Conservation (phyloP, 2,113 vertebrate species). For the Brachyhypopomus gauderio region DNA sequence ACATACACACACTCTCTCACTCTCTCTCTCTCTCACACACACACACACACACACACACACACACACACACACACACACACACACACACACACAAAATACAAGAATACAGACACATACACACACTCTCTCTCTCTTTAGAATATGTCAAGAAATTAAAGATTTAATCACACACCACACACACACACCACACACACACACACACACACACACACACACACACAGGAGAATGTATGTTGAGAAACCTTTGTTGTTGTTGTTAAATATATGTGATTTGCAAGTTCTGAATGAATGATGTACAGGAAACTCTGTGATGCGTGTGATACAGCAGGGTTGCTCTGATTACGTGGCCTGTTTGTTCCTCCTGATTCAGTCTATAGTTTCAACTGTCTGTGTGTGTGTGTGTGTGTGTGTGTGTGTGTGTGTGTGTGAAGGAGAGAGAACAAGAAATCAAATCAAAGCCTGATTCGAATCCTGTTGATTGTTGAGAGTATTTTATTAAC, state of each 20-base stretch:
- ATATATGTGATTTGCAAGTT: background rate
- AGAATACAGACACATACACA: no score
- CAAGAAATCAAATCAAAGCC: background rate
- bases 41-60: no score
- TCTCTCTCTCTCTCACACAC: no score
- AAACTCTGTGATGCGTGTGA: background rate
- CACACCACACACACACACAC: slow-evolving; percentile 13
- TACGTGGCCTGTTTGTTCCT: no score
- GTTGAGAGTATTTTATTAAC: no score
- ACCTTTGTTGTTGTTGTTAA: background rate
- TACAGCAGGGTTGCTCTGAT: background rate
- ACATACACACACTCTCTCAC: no score
- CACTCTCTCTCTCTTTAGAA: no score
- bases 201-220: background rate
- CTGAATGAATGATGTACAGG: background rate
- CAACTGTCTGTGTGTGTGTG: background rate
- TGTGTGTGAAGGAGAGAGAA: background rate
- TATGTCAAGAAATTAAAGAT: no score
- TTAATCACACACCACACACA: no score
- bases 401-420: background rate
- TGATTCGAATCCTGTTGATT: no score
- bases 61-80: no score
- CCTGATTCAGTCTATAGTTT: background rate
- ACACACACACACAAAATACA: no score
- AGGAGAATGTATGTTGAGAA: background rate